A percentile compares a stretch with the other conserved stretches of the same genome.
Evolutionary conservation across 35 echinoderm and acorn worm species (phyloP).

Genomic region (Ophiothrix spiculata): DNA sequence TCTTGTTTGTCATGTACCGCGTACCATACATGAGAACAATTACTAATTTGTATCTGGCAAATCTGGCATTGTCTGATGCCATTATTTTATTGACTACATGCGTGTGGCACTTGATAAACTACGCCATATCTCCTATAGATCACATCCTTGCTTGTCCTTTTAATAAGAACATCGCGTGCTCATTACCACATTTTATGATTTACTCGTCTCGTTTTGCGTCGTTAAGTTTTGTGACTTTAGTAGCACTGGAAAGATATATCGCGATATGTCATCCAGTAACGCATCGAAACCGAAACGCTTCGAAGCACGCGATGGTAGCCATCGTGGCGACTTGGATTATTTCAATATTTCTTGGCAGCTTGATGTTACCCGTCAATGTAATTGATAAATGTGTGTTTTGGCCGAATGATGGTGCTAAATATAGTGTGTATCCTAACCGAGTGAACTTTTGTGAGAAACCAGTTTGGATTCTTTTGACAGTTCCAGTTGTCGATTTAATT

Average conservation of each 20-base stretch:
- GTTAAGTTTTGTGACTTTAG: constrained; percentile 29
- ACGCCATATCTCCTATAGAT: neutral
- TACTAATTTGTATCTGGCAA: constrained; percentile 23
- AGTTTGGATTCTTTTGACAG: neutral
- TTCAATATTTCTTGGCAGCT: neutral
- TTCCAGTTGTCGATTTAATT: neutral
- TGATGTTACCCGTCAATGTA: neutral
- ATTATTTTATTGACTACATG: neutral
- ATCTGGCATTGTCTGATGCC: constrained; percentile 18
- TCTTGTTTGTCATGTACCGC: constrained; percentile 21
- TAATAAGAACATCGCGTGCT: neutral
- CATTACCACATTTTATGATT: neutral
- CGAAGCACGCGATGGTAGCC: neutral
- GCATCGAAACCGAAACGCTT: neutral
- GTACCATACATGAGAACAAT: constrained; percentile 19
- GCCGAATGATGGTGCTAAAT: neutral
- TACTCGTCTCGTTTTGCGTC: constrained; percentile 21
- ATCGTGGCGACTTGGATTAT: neutral
- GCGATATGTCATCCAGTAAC: constrained; percentile 54
- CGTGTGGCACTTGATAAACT: neutral
- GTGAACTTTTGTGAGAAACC: neutral
- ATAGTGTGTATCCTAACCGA: neutral
- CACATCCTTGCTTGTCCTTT: neutral
- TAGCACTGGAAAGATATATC: constrained; percentile 37
- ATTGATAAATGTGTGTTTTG: constrained; percentile 1